These are phyloP conservation scores for Patiria pectinifera DNA, from an alignment of 53 echinoderm and acorn worm genomes.

Conservation along the genomic window DNA sequence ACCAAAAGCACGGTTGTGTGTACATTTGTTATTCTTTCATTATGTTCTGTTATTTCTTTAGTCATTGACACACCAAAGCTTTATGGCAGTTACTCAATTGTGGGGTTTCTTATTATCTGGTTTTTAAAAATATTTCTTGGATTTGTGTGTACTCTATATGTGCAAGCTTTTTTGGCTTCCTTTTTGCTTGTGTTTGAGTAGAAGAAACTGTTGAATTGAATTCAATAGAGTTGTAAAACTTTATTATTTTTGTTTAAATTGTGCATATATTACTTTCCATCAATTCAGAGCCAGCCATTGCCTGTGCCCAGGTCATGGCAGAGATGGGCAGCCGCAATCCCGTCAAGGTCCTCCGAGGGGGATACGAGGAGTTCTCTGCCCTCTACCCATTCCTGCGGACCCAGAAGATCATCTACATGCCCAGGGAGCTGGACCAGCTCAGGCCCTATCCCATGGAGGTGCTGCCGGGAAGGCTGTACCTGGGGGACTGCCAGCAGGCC, in stretches of 20 bases:
- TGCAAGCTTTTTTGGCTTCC: too few species aligned
- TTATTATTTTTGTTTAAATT: neutral
- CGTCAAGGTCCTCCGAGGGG: conserved; percentile 89
- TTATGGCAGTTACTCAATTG: too few species aligned
- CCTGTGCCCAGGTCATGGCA: conserved; percentile 89
- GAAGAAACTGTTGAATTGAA: too few species aligned
- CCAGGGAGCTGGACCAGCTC: conserved; percentile 84
- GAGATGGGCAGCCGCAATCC: conserved; percentile 95
- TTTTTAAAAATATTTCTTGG: too few species aligned
- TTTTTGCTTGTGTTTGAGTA: too few species aligned
- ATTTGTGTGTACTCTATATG: too few species aligned
- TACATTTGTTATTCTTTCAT: neutral
- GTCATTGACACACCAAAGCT: too few species aligned
- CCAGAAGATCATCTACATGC: conserved; percentile 98
- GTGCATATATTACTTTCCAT: neutral
- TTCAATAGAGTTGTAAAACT: neutral
- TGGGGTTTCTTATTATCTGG: too few species aligned
- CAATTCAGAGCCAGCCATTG: conserved; percentile 77
- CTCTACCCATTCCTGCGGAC: conserved; percentile 96
- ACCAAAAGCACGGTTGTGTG: too few species aligned
- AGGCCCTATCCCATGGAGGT: conserved; percentile 94
- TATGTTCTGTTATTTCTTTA: too few species aligned
- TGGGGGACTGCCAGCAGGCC: conserved; percentile 79
- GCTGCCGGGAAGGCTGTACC: conserved; percentile 89
- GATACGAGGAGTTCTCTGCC: conserved; percentile 98